These are phyloP conservation scores for Drosophila birchii DNA, from an alignment of 2,888 invertebrate genomes.

Conservation along the genomic window DNA sequence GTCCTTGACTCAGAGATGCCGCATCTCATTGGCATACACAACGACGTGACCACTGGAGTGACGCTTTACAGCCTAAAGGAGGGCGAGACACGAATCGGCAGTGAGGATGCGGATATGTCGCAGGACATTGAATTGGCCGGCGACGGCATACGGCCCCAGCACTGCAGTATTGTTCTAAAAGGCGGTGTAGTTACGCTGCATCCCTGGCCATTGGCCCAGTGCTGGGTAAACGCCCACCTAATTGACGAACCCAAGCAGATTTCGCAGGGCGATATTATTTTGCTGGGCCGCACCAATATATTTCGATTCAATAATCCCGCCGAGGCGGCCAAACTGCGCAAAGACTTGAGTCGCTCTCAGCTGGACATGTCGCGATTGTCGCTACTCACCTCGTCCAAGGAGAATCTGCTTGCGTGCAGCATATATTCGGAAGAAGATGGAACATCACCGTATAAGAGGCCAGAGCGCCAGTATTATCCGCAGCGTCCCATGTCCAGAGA, in stretches of 20 bases:
- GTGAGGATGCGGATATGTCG: slow-evolving; percentile 87
- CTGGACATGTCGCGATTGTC: slow-evolving; percentile 93
- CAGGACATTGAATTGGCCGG: slow-evolving; percentile 93
- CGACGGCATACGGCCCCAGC: slow-evolving; percentile 91
- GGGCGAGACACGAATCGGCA: slow-evolving; percentile 94
- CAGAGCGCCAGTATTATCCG: slow-evolving; percentile 83
- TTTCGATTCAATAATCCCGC: slow-evolving; percentile 96
- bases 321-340: slow-evolving; percentile 93
- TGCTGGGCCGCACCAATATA: slow-evolving; percentile 92
- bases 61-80: slow-evolving; percentile 96
- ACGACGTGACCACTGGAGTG: slow-evolving; percentile 95
- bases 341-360: slow-evolving; percentile 88
- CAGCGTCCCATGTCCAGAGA: slow-evolving; percentile 85
- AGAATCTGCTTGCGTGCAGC: slow-evolving; percentile 87
- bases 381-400: slow-evolving; percentile 90
- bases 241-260: slow-evolving; percentile 91
- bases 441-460: slow-evolving; percentile 80
- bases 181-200: slow-evolving; percentile 90
- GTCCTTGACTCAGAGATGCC: slow-evolving; percentile 96
- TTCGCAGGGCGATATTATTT: slow-evolving; percentile 92
- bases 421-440: slow-evolving; percentile 82
- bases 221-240: slow-evolving; percentile 93
- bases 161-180: slow-evolving; percentile 90
- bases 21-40: slow-evolving; percentile 96
- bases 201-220: slow-evolving; percentile 90